A percentile compares a stretch with the other conserved stretches of the same genome.
Evolutionary conservation across 2,113 vertebrate species (phyloP).

Genomic region (Lasiurus cinereus): DNA sequence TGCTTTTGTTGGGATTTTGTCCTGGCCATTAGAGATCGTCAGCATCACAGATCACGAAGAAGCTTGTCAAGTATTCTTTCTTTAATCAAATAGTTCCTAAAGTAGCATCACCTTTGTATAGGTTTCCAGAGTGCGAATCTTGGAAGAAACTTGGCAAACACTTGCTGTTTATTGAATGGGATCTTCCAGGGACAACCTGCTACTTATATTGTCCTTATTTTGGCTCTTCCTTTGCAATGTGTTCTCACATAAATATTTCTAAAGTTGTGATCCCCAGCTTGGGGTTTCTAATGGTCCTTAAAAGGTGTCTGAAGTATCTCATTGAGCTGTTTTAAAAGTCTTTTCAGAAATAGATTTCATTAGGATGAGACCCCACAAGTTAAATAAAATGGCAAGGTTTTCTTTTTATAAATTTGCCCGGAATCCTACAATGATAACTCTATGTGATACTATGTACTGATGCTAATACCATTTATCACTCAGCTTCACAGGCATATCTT

Average conservation of each 20-base stretch:
- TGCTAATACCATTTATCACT: neutral
- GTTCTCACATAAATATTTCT: neutral
- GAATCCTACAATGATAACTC: neutral
- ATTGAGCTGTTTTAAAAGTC: neutral
- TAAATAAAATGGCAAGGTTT: constrained; percentile 36
- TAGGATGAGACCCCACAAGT: neutral
- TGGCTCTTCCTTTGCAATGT: neutral
- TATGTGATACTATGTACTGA: neutral
- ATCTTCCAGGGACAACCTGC: neutral
- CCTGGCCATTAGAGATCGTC: neutral
- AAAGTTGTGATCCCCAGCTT: neutral
- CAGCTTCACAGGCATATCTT: neutral
- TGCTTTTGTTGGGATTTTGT: neutral
- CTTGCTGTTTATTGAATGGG: neutral
- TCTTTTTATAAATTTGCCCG: neutral
- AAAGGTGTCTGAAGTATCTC: neutral
- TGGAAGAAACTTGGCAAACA: neutral
- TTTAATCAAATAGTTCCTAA: neutral
- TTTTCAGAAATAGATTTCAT: neutral
- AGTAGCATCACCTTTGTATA: neutral
- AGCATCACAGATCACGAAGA: neutral
- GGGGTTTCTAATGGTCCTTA: neutral
- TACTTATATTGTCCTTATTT: neutral
- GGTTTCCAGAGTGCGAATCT: neutral
- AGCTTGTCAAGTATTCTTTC: neutral